Conservation (phyloP, 2,797 vertebrate species). For the Ambastaia sidthimunki region DNA sequence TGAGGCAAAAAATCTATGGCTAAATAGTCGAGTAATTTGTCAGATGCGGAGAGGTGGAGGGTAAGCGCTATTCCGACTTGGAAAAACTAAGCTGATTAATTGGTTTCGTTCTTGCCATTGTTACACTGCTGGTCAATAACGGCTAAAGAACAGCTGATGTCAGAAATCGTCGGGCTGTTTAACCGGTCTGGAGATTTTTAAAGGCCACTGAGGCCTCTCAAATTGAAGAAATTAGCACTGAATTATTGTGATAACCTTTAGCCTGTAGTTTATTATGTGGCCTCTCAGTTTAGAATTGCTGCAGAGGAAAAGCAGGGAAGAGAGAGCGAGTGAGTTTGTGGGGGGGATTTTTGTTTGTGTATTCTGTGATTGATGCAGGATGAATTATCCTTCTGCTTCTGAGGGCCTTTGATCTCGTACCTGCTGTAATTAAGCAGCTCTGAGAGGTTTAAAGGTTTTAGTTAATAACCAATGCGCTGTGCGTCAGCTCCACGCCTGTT, state of each 20-base stretch:
- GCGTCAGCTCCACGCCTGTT: slow-evolving; percentile 15
- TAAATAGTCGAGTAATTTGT: slow-evolving; percentile 38
- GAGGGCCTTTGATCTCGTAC: slow-evolving; percentile 38
- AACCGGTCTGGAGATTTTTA: neutral
- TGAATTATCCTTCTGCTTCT: slow-evolving; percentile 12
- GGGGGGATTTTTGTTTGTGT: neutral
- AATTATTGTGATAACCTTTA: slow-evolving; percentile 24
- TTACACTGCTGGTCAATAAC: slow-evolving; percentile 26
- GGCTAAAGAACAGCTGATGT: slow-evolving; percentile 15
- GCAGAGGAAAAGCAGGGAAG: neutral
- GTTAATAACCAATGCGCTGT: slow-evolving; percentile 24
- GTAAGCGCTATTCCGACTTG: neutral
- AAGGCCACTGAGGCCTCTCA: slow-evolving; percentile 19
- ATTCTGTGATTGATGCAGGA: slow-evolving; percentile 7
- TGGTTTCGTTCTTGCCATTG: slow-evolving; percentile 3
- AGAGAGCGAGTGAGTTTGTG: neutral
- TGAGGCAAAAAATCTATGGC: slow-evolving; percentile 10
- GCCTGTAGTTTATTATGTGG: slow-evolving; percentile 38
- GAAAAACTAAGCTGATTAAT: slow-evolving; percentile 22
- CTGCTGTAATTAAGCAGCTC: slow-evolving; percentile 46
- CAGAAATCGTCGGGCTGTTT: neutral
- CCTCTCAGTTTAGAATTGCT: neutral
- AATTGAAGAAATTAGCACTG: slow-evolving; percentile 22
- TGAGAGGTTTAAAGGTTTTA: slow-evolving; percentile 43
- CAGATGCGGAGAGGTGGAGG: slow-evolving; percentile 13